Evolutionary conservation across 1,140 invertebrate species (phyloP), one percentile per base, ranked within the genome.

Genomic region (Drosophila suzukii): DNA sequence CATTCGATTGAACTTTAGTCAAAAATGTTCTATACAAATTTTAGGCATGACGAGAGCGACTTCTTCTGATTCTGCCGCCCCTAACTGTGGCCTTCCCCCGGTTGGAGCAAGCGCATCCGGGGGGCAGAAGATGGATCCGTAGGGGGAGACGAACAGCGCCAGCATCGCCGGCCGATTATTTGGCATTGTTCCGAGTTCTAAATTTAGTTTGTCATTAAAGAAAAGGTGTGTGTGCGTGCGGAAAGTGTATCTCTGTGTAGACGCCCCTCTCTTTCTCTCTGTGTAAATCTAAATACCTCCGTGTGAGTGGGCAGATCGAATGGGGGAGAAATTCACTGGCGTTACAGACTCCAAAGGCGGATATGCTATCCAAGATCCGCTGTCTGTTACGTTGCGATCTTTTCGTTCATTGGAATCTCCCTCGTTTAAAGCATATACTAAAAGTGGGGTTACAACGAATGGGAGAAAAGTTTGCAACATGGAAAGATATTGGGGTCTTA

Each of bases 111-210:
- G 50, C 61, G 66, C 46, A 51, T 65, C 60, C 46, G 47, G 34
- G 47, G 43, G 30, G 38, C 60, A 24, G 39, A n/a, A 54, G 53
- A 17, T n/a, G 36, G 54, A 51, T 11, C 49, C n/a, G 27, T 15
- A 20, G 49, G 50, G 30, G 46, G 43, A 8, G 54, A 58, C 61
- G 68, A 79, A 55, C 75, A 57, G 51, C 63, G 53, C 71, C 63
- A 71, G 67, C 75, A 85, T 78, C 73, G 81, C 77, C 81, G 77
- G 81, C 83, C 83, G 84, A 89, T 88, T 90, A 90, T 89, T 89
- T 89, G 84, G 84, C 84, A 89, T 89, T 89, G 81, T 90, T 89
- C 84, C 84, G 84, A 89, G 84, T 90, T 89, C 84, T 89, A 89
- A 81, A 78, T 90, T 81, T 89, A 89, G 85, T 90, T 89, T 89